phyloP scores from a whole-genome alignment of 2,888 invertebrate genomes.

The Acleris emargana region DNA sequence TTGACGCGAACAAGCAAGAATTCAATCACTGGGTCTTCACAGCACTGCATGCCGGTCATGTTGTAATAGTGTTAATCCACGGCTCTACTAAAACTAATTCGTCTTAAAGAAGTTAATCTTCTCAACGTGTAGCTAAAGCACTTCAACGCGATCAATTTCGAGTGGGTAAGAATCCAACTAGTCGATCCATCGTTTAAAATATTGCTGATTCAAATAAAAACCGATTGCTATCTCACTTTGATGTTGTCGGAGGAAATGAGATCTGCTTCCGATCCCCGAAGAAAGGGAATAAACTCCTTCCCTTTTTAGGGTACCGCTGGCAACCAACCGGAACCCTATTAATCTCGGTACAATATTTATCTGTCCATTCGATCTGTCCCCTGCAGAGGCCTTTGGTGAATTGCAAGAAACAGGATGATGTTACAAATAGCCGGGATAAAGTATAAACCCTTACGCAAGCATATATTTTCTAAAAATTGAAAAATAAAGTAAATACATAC shows the following conservation, averaged over 20 bases:
- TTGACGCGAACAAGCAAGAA: neutral
- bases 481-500: too few relatives aligned
- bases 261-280: conserved; percentile 80
- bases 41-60: neutral
- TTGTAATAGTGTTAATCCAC: neutral
- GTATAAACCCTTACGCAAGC: conserved; percentile 1
- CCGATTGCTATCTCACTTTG: conserved; percentile 82
- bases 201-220: conserved; percentile 81
- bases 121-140: conserved; percentile 17
- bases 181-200: conserved; percentile 68
- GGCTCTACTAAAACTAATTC: neutral
- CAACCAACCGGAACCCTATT: conserved; percentile 57
- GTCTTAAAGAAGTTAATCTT: conserved; percentile 10
- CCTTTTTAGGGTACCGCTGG: conserved; percentile 69
- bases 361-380: conserved; percentile 46
- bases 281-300: conserved; percentile 78
- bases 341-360: conserved; percentile 65
- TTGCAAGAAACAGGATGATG: conserved; percentile 20
- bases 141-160: conserved; percentile 26
- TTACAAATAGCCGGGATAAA: conserved; percentile 18
- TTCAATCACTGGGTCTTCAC: neutral
- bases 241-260: conserved; percentile 83
- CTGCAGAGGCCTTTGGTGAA: conserved; percentile 27
- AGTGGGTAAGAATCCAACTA: conserved; percentile 54
- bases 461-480: too few relatives aligned